These are phyloP conservation scores for Diplodus sargus DNA, from an alignment of 2,797 vertebrate genomes.

Conservation along the genomic window DNA sequence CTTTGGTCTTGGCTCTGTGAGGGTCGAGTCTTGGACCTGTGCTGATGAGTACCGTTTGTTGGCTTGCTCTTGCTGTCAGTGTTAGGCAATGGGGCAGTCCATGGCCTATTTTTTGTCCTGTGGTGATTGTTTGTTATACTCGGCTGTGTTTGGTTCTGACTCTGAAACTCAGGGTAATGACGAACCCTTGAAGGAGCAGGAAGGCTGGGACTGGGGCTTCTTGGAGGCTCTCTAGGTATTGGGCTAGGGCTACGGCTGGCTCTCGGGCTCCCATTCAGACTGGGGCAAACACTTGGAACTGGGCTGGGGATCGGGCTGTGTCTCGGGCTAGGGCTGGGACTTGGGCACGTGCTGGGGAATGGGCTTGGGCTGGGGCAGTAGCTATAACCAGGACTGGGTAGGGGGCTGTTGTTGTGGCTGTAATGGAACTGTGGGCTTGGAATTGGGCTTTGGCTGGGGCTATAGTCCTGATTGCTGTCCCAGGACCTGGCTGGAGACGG, in stretches of 20 bases:
- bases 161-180: constrained; percentile 59
- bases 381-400: constrained; percentile 81
- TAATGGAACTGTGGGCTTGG: constrained; percentile 85
- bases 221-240: constrained; percentile 58
- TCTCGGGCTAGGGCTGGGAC: constrained; percentile 76
- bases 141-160: constrained; percentile 60
- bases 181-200: constrained; percentile 50
- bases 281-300: constrained; percentile 69
- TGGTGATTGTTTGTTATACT: constrained; percentile 57
- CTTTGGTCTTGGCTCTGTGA: constrained; percentile 66
- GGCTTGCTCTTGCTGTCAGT: constrained; percentile 61
- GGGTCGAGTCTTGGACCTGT: constrained; percentile 58
- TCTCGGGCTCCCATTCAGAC: constrained; percentile 72
- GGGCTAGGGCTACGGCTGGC: constrained; percentile 79
- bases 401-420: constrained; percentile 76
- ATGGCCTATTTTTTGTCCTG: constrained; percentile 72
- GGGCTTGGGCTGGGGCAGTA: constrained; percentile 82
- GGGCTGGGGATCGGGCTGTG: constrained; percentile 69
- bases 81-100: constrained; percentile 64
- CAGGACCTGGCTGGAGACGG: constrained; percentile 84
- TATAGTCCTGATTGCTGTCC: constrained; percentile 84
- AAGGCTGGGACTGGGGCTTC: constrained; percentile 71
- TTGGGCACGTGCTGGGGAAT: constrained; percentile 80
- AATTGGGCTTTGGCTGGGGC: constrained; percentile 81
- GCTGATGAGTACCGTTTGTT: constrained; percentile 57